Conservation (phyloP, 2,797 vertebrate species). For the Fundulus diaphanus region DNA sequence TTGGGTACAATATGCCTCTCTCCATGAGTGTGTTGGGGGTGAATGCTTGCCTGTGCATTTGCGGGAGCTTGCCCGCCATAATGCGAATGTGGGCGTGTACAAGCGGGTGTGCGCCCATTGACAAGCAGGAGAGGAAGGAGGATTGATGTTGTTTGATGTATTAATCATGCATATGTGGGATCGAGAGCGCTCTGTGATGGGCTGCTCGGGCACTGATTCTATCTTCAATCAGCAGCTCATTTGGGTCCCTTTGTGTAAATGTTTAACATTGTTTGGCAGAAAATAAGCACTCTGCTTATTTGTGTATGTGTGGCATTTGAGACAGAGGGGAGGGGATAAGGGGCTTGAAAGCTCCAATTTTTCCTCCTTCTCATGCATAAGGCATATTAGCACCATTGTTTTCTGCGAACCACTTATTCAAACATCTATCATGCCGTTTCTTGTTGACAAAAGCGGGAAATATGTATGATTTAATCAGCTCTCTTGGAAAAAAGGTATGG, state of each 20-base stretch:
- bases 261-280: slow-evolving; percentile 70
- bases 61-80: not conserved
- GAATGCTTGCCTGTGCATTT: not conserved
- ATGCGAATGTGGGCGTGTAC: slow-evolving; percentile 18
- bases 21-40: not conserved
- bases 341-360: slow-evolving; percentile 11
- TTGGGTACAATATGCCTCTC: slow-evolving; percentile 58
- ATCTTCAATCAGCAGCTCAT: slow-evolving; percentile 78
- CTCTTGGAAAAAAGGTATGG: slow-evolving; percentile 57
- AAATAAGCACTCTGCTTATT: slow-evolving; percentile 62
- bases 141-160: slow-evolving; percentile 80
- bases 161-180: slow-evolving; percentile 81
- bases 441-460: slow-evolving; percentile 32
- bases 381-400: slow-evolving; percentile 46
- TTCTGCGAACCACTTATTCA: slow-evolving; percentile 33
- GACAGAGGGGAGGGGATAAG: slow-evolving; percentile 17
- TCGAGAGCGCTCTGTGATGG: slow-evolving; percentile 72
- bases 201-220: slow-evolving; percentile 69
- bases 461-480: slow-evolving; percentile 55
- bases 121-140: slow-evolving; percentile 63
- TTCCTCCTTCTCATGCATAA: slow-evolving; percentile 42
- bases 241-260: slow-evolving; percentile 76
- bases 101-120: slow-evolving; percentile 38
- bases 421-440: slow-evolving; percentile 53
- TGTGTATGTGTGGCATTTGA: slow-evolving; percentile 34